These are phyloP conservation scores for Amaurobius ferox DNA, from an alignment of 2,888 invertebrate genomes.

Conservation along the genomic window DNA sequence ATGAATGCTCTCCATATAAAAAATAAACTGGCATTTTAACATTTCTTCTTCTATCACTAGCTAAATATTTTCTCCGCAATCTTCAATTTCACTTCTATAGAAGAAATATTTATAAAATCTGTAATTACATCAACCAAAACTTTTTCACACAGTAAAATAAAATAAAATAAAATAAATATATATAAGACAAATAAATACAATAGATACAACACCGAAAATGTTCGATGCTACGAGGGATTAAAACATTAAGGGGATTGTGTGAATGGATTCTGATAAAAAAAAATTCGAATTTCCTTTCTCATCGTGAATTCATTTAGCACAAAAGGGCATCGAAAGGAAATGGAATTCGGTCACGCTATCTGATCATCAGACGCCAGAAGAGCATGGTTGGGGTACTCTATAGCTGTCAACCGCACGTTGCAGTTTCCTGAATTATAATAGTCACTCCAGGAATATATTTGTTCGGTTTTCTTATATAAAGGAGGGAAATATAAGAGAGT, in stretches of 20 bases:
- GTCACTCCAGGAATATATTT: not conserved
- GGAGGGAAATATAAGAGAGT: too few relatives aligned
- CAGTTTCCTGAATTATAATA: not conserved
- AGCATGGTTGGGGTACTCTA: not conserved
- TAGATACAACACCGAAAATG: not conserved
- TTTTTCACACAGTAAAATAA: too few relatives aligned
- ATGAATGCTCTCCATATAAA: too few relatives aligned
- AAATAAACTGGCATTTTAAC: too few relatives aligned
- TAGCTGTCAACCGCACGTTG: not conserved
- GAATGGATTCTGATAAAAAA: not conserved
- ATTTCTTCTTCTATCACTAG: too few relatives aligned
- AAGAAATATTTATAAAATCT: too few relatives aligned
- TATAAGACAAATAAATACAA: not conserved
- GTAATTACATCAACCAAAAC: too few relatives aligned
- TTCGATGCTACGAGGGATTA: not conserved
- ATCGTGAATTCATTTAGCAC: not conserved
- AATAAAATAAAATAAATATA: too few relatives aligned
- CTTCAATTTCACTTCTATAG: too few relatives aligned
- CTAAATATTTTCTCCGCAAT: too few relatives aligned
- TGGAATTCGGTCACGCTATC: slow-evolving; percentile 1
- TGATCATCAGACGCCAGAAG: not conserved
- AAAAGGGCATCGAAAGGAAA: not conserved
- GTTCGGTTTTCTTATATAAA: not conserved
- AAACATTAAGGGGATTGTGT: not conserved
- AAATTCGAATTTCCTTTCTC: not conserved